Conservation (phyloP, 2,888 invertebrate genomes). For the Podotricha telesiphe region DNA sequence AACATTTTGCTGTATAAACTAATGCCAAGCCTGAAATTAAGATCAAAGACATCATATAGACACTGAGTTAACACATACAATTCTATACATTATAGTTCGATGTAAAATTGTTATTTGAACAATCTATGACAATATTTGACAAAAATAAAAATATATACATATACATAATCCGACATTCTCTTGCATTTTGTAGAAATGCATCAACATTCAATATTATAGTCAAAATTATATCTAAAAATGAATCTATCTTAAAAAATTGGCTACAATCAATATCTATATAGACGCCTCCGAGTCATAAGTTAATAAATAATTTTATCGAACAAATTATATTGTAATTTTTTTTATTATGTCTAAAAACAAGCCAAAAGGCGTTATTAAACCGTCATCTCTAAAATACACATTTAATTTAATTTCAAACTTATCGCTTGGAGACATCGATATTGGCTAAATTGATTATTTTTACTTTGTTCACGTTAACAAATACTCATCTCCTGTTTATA, state of each 20-base stretch:
- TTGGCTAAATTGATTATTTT: slow-evolving; percentile 4
- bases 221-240: slow-evolving; percentile 20
- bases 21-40: background rate
- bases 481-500: slow-evolving; percentile 35
- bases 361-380: background rate
- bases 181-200: slow-evolving; percentile 9
- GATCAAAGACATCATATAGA: background rate
- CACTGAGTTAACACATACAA: background rate
- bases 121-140: background rate
- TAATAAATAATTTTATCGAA: background rate
- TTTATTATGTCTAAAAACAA: background rate
- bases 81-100: background rate
- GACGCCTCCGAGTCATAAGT: background rate
- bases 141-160: background rate
- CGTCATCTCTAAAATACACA: background rate
- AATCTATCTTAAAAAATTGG: slow-evolving; percentile 2
- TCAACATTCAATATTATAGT: slow-evolving; percentile 12
- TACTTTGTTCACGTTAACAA: slow-evolving; percentile 29
- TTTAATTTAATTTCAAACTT: background rate
- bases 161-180: slow-evolving; percentile 17
- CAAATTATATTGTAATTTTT: background rate
- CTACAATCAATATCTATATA: background rate
- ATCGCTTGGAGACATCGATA: background rate
- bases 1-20: background rate
- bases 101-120: background rate